Evolutionary conservation across 2,113 vertebrate species (phyloP), one percentile per base, ranked within the genome.

Genomic region (Vicugna pacos): DNA sequence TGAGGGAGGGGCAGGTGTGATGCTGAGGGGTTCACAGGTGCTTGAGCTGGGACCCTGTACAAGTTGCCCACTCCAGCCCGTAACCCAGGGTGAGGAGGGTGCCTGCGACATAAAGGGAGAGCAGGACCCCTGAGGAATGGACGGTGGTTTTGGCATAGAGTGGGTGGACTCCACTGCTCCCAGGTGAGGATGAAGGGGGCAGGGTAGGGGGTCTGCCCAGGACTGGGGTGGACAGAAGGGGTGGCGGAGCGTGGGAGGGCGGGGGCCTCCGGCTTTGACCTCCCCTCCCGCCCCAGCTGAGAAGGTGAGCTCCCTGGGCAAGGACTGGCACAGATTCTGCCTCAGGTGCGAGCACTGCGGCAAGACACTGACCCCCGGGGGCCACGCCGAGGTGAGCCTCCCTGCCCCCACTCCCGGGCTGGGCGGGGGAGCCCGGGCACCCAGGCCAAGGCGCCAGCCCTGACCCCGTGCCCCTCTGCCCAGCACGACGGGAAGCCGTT

Each of bases 301-400:
- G 98, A 99, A 99, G 90, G 99, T 99, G 89, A 99, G 99, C 7
- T 99, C 99, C 79, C 97, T 99, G 94, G 99, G 99, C 69, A 99
- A 99, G 96, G 99, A 99, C 93, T 99, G 99, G 99, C 99, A 99
- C 98, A 99, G 99, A 97, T 99, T 99, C 98, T 99, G 99, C 96
- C 98, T 99, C 96, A 99, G 99, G 96, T 99, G 99, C 3, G 99
- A 99, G 95, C 99, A 99, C 95, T 99, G 99, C 98, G 99, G 94
- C 98, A 99, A 99, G 99, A 99, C 99, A 1, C 94, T 99, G 98
- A 99, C 99, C 1, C 98, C 99, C 0, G 99, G 99, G 0, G 99
- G 99, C 92, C 99, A 99, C 0, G 99, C 99, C 0, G 99, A 99
- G 99, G 99, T 99, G 92, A 98, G 98, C n/a, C 12, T 42, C 38